A percentile compares a stretch with the other conserved stretches of the same genome.
phyloP scores from a whole-genome alignment of 2,797 vertebrate species.

The Tenualosa thibaudeaui region DNA sequence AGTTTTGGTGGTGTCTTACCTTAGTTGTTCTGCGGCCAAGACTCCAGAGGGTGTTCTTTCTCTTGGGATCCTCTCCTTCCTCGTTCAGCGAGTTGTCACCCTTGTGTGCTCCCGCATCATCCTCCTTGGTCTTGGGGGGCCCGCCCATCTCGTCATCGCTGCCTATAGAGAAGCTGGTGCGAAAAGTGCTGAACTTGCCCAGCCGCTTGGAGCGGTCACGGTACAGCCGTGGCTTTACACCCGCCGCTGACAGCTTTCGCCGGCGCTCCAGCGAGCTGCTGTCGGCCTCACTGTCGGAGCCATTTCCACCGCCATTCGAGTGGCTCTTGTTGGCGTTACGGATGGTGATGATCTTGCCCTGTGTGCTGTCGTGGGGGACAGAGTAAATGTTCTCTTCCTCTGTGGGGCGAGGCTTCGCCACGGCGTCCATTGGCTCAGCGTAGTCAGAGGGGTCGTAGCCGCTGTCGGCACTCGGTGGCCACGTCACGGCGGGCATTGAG shows the following conservation, averaged over 20 bases:
- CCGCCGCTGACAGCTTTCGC: slow-evolving; percentile 80
- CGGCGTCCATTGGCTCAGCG: slow-evolving; percentile 92
- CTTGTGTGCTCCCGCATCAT: slow-evolving; percentile 81
- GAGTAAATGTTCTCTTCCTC: slow-evolving; percentile 98
- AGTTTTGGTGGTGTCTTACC: slow-evolving; percentile 66
- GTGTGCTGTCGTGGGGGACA: slow-evolving; percentile 95
- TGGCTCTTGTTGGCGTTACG: slow-evolving; percentile 92
- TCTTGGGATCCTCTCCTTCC: slow-evolving; percentile 87
- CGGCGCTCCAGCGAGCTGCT: slow-evolving; percentile 89
- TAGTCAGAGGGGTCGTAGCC: slow-evolving; percentile 97
- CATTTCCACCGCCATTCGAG: slow-evolving; percentile 89
- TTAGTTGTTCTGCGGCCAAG: slow-evolving; percentile 84
- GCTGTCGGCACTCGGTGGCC: slow-evolving; percentile 81
- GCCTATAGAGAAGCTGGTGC: slow-evolving; percentile 89
- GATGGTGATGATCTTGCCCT: slow-evolving; percentile 97
- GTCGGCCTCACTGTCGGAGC: slow-evolving; percentile 94
- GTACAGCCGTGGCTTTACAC: slow-evolving; percentile 88
- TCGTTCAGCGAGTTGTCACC: slow-evolving; percentile 84
- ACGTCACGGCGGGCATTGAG: slow-evolving; percentile 80
- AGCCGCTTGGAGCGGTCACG: slow-evolving; percentile 86
- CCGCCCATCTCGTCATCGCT: slow-evolving; percentile 93
- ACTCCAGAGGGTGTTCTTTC: slow-evolving; percentile 89
- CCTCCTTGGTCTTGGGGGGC: slow-evolving; percentile 81
- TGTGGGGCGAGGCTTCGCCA: slow-evolving; percentile 85
- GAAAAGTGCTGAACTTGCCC: slow-evolving; percentile 88